Conservation (phyloP, 2,797 vertebrate genomes). For the Austrolebias charrua region DNA sequence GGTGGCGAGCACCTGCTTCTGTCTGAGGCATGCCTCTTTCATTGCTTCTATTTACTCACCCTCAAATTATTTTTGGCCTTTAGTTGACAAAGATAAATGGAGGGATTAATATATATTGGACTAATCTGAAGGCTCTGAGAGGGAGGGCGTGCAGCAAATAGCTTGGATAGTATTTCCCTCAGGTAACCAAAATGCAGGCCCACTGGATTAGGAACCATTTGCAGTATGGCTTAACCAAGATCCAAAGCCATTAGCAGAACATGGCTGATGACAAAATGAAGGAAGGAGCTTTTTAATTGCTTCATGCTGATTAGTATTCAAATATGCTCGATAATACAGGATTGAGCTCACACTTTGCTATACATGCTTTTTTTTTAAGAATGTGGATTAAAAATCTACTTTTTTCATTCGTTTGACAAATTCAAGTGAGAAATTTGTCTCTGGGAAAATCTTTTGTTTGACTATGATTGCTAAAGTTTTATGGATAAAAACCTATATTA, state of each 20-base stretch:
- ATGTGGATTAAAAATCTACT: conserved; percentile 5
- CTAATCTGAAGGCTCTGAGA: conserved; percentile 85
- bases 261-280: conserved; percentile 73
- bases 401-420: conserved; percentile 2
- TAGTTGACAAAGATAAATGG: conserved; percentile 86
- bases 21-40: conserved; percentile 80
- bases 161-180: conserved; percentile 95
- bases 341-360: conserved; percentile 9
- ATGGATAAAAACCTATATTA: too few species aligned
- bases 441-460: background rate
- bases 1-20: conserved; percentile 89
- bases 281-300: conserved; percentile 81
- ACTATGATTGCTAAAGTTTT: background rate
- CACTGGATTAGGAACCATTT: conserved; percentile 98
- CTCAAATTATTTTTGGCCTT: conserved; percentile 86
- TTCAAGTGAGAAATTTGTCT: background rate
- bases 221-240: conserved; percentile 91
- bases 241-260: conserved; percentile 91
- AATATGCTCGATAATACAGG: conserved; percentile 38
- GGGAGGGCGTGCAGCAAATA: conserved; percentile 70
- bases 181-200: conserved; percentile 89
- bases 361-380: conserved; percentile 11
- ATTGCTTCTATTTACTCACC: conserved; percentile 89
- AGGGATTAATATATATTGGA: conserved; percentile 93
- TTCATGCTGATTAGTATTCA: conserved; percentile 76